Base-by-base conservation (phyloP, 1,140 invertebrate species). In the Ruditapes philippinarum region DNA sequence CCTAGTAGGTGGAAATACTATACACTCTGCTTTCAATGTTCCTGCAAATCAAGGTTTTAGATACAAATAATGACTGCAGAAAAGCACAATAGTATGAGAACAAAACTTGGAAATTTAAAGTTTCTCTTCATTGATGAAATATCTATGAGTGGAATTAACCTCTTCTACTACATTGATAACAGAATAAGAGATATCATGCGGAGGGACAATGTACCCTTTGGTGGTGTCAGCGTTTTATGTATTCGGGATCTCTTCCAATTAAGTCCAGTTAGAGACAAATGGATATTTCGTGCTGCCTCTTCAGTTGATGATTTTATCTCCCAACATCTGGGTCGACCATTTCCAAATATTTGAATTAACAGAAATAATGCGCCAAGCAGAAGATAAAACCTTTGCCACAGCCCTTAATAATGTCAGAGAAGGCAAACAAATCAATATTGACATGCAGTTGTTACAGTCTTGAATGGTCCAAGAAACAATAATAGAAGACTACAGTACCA, bases 211-310 rank as follows among this genome's bases (percentile, higher is more conserved):
- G 28, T 49, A 60, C n/a, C 70, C 42, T 92, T 91, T 89, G 91
- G 90, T 65, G 83, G 90, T 36, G 51, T 92, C 19, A 57, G 40
- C 51, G 60, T 92, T 33, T 54, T 92, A 25, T 62, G 82, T 49
- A 70, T 91, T 51, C 87, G 91, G 19, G 89, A 92, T 74, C 60
- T 92, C n/a, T 92, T 91, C n/a, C n/a, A n/a, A n/a, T n/a, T n/a
- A n/a, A n/a, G n/a, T n/a, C n/a, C n/a, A n/a, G n/a, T n/a, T n/a
- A n/a, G n/a, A n/a, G n/a, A n/a, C n/a, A n/a, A n/a, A n/a, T n/a
- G n/a, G n/a, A n/a, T n/a, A n/a, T n/a, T 91, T 62, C 2, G 86
- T 45, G 57, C 45, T 49, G 45, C 45, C 19, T 49, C 45, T 49
- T 49, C 45, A 49, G 45, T 49, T n/a, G 45, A 49, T 49, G 45